Evolutionary conservation across 2,113 vertebrate species (phyloP).

Genomic region (Crotophaga sulcirostris): DNA sequence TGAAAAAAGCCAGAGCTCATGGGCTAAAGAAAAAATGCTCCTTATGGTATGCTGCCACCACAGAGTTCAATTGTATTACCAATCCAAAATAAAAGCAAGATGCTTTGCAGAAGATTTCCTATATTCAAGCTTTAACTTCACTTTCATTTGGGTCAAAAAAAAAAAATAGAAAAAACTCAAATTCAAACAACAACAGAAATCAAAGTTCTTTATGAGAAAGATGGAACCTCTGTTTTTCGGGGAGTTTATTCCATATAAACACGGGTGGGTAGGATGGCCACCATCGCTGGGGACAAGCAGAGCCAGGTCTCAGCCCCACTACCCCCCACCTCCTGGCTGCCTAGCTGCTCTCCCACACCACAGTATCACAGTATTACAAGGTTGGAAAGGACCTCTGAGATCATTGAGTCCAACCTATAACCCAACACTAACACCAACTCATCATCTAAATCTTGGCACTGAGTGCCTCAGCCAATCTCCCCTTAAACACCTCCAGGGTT

Average conservation of each 20-base stretch:
- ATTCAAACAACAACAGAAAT: background rate
- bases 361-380: too few relatives aligned
- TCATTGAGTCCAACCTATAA: too few relatives aligned
- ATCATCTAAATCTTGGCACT: too few relatives aligned
- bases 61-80: background rate
- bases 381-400: too few relatives aligned
- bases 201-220: background rate
- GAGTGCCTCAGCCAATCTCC: too few relatives aligned
- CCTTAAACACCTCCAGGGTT: too few relatives aligned
- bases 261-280: background rate
- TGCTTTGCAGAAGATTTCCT: background rate
- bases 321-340: background rate
- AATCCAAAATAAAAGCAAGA: background rate
- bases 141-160: background rate
- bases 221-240: background rate
- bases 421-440: too few relatives aligned
- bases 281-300: accelerated
- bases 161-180: background rate
- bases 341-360: too few relatives aligned
- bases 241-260: background rate
- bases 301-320: background rate
- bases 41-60: background rate
- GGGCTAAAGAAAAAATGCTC: background rate
- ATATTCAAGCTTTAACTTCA: background rate
- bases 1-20: background rate